Conservation (phyloP, 2,113 vertebrate genomes). For the Chloropsis hardwickii region DNA sequence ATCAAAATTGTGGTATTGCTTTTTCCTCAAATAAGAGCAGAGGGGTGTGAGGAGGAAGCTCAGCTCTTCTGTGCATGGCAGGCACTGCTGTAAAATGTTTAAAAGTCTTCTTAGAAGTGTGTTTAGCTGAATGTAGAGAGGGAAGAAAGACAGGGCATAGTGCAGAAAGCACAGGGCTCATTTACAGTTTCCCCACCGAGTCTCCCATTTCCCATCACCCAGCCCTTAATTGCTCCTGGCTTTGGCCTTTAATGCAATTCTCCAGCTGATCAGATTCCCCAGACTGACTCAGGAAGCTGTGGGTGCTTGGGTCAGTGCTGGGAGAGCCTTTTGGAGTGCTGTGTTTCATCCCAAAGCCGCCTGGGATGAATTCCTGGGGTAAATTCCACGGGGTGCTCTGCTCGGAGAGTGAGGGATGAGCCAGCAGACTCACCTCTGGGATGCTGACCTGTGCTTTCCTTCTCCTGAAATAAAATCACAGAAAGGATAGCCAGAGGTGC, state of each 20-base stretch:
- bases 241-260: slow-evolving; percentile 21
- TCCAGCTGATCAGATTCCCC: background rate
- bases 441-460: background rate
- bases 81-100: background rate
- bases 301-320: background rate
- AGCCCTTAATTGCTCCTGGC: slow-evolving; percentile 3
- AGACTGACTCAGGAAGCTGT: background rate
- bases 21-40: background rate
- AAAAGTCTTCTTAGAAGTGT: background rate
- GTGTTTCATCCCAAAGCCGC: background rate
- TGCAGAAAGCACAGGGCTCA: background rate
- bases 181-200: background rate
- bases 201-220: background rate
- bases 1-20: background rate
- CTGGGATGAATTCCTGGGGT: background rate
- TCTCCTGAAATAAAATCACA: background rate
- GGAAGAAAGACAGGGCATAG: background rate
- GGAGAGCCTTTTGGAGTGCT: background rate
- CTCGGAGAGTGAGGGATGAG: background rate
- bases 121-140: background rate
- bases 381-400: background rate
- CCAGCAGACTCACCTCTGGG: background rate
- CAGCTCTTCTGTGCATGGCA: background rate
- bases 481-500: background rate
- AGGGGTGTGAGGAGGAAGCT: background rate